Percentiles rank a stretch among this genome's conserved stretches.
Evolutionary conservation across 2,888 invertebrate genomes (phyloP).

Genomic region (Monoplex corrugatus): DNA sequence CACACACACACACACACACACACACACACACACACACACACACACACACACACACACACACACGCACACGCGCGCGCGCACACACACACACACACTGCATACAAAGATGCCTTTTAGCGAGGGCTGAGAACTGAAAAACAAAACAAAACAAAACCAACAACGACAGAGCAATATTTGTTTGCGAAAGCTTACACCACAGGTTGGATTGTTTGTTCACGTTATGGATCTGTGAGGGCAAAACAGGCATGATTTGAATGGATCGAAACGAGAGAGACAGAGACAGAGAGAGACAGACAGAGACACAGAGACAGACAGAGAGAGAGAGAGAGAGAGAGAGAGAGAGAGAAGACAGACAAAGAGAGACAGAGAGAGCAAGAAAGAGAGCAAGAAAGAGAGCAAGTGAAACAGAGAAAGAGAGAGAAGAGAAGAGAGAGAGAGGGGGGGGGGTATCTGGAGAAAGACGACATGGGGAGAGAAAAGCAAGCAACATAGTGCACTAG

Average conservation of each 20-base stretch:
- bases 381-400: background rate
- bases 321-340: background rate
- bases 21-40: slow-evolving; percentile 24
- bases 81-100: no score
- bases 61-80: background rate
- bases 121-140: no score
- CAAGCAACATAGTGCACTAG: background rate
- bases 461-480: background rate
- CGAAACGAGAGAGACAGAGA: no score
- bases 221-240: no score
- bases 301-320: background rate
- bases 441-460: no score
- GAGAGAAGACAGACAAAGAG: background rate
- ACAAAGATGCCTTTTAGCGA: no score
- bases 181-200: no score
- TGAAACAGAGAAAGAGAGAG: background rate
- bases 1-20: slow-evolving; percentile 20
- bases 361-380: background rate
- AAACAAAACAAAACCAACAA: no score
- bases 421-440: background rate
- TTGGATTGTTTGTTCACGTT: no score
- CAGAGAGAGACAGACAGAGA: background rate
- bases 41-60: slow-evolving; percentile 13
- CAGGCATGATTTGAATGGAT: no score
- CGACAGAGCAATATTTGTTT: no score